Percentiles rank a stretch among this genome's conserved stretches.
Conservation (phyloP, 2,888 invertebrate species). For the Penaeus monodon region DNA sequence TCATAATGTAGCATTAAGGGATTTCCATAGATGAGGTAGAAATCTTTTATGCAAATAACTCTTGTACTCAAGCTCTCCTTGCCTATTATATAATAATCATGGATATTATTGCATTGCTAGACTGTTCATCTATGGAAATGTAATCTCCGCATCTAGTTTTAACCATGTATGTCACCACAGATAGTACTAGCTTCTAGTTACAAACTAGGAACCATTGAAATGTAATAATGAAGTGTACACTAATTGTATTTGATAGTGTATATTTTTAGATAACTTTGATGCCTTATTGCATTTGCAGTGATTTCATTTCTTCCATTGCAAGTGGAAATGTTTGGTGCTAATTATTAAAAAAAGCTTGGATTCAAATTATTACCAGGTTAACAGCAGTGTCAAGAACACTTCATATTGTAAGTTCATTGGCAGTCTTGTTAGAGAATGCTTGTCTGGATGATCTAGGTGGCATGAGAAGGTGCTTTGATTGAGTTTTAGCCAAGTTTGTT, state of each 20-base stretch:
- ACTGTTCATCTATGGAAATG: slow-evolving; percentile 34
- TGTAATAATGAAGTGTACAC: slow-evolving; percentile 23
- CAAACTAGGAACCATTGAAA: not conserved
- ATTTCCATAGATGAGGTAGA: slow-evolving; percentile 31
- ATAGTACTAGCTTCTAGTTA: slow-evolving; percentile 11
- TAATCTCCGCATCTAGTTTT: slow-evolving; percentile 22
- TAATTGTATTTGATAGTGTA: slow-evolving; percentile 13
- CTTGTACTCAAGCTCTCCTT: too few species aligned
- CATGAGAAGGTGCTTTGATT: too few species aligned
- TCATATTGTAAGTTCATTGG: not conserved
- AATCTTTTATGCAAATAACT: not conserved
- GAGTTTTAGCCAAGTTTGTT: too few species aligned
- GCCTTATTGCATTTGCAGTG: slow-evolving; percentile 53
- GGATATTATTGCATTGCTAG: too few species aligned
- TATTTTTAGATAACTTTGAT: slow-evolving; percentile 24
- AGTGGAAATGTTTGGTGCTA: slow-evolving; percentile 47
- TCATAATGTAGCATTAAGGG: slow-evolving; percentile 18
- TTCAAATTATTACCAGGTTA: not conserved
- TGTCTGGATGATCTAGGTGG: not conserved
- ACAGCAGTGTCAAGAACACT: not conserved
- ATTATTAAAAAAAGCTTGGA: slow-evolving; percentile 13
- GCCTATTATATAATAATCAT: too few species aligned
- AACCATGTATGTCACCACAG: slow-evolving; percentile 14
- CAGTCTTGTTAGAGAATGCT: not conserved
- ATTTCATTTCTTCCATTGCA: slow-evolving; percentile 47